Conservation (phyloP, 2,888 invertebrate species). For the Acanthosoma haemorrhoidale region DNA sequence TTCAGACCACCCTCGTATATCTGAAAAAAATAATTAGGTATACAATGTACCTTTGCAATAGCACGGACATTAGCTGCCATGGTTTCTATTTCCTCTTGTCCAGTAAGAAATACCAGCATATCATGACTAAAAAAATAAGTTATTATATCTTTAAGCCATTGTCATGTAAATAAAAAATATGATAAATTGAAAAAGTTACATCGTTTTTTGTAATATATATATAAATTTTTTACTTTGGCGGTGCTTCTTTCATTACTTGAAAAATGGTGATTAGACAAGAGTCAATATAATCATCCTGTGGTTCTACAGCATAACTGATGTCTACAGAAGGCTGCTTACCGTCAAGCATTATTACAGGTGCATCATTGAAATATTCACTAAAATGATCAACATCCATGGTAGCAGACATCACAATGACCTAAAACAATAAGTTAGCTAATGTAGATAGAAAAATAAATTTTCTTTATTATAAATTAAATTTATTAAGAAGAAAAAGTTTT, state of each 20-base stretch:
- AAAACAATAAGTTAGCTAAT: constrained; percentile 40
- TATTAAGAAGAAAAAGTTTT: background rate
- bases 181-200: too few relatives aligned
- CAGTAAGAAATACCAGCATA: constrained; percentile 88
- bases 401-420: constrained; percentile 87
- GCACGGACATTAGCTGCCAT: constrained; percentile 67
- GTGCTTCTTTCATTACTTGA: constrained; percentile 76
- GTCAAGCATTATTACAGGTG: constrained; percentile 80
- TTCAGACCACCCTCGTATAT: too few relatives aligned
- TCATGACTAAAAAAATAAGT: constrained; percentile 63
- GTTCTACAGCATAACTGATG: constrained; percentile 63
- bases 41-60: constrained; percentile 57
- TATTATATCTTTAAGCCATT: background rate
- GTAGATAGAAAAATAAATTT: background rate
- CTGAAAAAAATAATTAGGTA: background rate
- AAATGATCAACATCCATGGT: constrained; percentile 97
- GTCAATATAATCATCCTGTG: constrained; percentile 78
- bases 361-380: constrained; percentile 78
- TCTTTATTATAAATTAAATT: background rate
- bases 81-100: constrained; percentile 95
- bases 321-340: constrained; percentile 80
- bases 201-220: background rate
- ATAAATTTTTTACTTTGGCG: constrained; percentile 61
- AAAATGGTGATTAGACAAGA: constrained; percentile 80
- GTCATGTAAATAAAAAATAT: too few relatives aligned